phyloP scores from a whole-genome alignment of 2,888 invertebrate genomes.

The Lacanobia oleracea region DNA sequence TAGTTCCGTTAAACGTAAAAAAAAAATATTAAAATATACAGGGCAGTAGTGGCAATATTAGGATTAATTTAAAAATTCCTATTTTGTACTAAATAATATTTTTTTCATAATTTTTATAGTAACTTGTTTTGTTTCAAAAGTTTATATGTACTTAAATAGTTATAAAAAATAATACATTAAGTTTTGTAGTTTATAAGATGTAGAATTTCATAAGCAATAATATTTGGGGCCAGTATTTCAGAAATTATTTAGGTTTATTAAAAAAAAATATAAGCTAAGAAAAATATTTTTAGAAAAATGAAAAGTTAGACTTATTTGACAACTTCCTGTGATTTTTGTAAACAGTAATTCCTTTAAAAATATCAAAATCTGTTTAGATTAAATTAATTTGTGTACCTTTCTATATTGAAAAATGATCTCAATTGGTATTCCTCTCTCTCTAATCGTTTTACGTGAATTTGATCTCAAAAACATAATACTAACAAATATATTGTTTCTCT shows the following conservation, averaged over 20 bases:
- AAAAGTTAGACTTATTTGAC: slow-evolving; percentile 26
- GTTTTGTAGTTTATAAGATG: slow-evolving; percentile 22
- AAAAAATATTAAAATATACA: slow-evolving; percentile 64
- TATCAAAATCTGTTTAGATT: slow-evolving; percentile 31
- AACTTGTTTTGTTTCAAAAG: slow-evolving; percentile 83
- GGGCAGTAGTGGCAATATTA: slow-evolving; percentile 85
- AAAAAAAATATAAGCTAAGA: slow-evolving; percentile 16
- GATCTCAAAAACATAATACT: slow-evolving; percentile 74
- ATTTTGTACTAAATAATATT: slow-evolving; percentile 58
- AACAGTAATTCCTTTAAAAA: slow-evolving; percentile 40
- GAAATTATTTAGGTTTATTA: slow-evolving; percentile 72
- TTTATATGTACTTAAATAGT: slow-evolving; percentile 74
- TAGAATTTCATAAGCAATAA: slow-evolving; percentile 57
- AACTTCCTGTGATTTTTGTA: slow-evolving; percentile 53
- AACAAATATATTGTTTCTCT: slow-evolving; percentile 39
- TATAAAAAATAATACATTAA: slow-evolving; percentile 32
- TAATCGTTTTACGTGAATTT: slow-evolving; percentile 67
- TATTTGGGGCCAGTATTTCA: slow-evolving; percentile 84
- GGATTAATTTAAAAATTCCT: slow-evolving; percentile 65
- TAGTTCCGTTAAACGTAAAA: slow-evolving; percentile 57
- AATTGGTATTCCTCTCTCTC: slow-evolving; percentile 78
- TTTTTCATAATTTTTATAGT: slow-evolving; percentile 40
- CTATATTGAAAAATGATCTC: slow-evolving; percentile 78
- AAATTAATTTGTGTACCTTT: slow-evolving; percentile 33
- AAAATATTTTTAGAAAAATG: slow-evolving; percentile 27